Conservation (phyloP, 2,888 invertebrate genomes). For the Augiades crinisus region DNA sequence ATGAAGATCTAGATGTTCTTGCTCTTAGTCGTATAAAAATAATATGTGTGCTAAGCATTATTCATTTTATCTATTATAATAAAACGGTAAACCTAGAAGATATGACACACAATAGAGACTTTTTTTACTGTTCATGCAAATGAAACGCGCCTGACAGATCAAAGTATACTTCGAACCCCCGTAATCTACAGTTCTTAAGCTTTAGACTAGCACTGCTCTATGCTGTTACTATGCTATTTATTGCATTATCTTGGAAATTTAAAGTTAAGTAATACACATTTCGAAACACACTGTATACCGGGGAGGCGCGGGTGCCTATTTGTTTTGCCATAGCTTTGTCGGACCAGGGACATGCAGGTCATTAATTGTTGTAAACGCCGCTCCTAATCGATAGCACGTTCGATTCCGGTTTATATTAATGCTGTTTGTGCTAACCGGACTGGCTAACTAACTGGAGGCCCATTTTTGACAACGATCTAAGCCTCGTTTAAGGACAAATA, state of each 20-base stretch:
- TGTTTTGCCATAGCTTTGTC: slow-evolving; percentile 81
- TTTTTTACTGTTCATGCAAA: too few species aligned
- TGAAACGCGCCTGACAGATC: too few species aligned
- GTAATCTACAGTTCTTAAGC: too few species aligned
- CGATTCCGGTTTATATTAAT: slow-evolving; percentile 81
- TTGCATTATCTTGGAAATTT: not conserved
- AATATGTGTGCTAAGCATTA: too few species aligned
- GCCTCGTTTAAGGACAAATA: slow-evolving; percentile 3
- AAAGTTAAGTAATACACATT: slow-evolving; percentile 30
- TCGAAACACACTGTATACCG: slow-evolving; percentile 57
- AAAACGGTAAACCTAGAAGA: too few species aligned
- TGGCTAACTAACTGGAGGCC: slow-evolving; percentile 35
- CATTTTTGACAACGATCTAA: slow-evolving; percentile 28
- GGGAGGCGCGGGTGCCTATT: slow-evolving; percentile 76
- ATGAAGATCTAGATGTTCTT: too few species aligned
- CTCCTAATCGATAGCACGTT: slow-evolving; percentile 80
- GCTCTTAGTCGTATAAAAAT: too few species aligned
- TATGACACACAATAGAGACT: too few species aligned
- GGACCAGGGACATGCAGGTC: slow-evolving; percentile 79
- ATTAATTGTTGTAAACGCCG: slow-evolving; percentile 81
- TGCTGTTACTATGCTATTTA: too few species aligned
- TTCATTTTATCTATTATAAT: too few species aligned
- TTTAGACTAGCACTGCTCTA: too few species aligned
- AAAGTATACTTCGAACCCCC: too few species aligned
- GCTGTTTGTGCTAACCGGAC: slow-evolving; percentile 71